Conservation (phyloP, 92 coral and sea anemone species). For the Hydrozoanthus gracilis region DNA sequence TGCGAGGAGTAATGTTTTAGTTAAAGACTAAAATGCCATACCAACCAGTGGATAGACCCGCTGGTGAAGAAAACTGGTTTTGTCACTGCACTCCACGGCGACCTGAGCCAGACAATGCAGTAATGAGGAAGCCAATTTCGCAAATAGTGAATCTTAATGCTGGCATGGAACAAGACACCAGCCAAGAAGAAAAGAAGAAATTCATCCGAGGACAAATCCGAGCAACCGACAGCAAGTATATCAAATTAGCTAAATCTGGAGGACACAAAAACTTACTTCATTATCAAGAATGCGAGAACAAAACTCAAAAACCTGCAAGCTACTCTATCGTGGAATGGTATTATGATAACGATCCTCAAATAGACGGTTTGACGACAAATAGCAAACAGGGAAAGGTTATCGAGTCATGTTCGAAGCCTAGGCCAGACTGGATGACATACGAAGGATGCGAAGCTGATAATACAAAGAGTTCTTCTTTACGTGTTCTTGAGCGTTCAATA, state of each 20-base stretch:
- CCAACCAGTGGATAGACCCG: slow-evolving; percentile 25
- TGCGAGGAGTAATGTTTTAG: no score
- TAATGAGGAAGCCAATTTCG: slow-evolving; percentile 32
- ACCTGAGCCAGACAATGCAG: not conserved
- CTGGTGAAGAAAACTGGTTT: slow-evolving; percentile 31
- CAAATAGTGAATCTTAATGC: slow-evolving; percentile 35
- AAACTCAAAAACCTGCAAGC: slow-evolving; percentile 6
- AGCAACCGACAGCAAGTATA: slow-evolving; percentile 35
- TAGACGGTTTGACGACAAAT: not conserved
- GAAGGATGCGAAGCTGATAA: not conserved
- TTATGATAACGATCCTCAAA: not conserved
- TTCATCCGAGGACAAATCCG: slow-evolving; percentile 45
- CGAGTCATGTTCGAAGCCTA: not conserved
- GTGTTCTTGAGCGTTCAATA: slow-evolving; percentile 16
- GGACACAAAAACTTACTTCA: slow-evolving; percentile 40
- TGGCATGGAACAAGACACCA: slow-evolving; percentile 1
- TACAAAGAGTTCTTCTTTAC: not conserved
- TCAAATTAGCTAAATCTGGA: slow-evolving; percentile 41
- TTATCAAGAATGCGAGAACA: slow-evolving; percentile 12
- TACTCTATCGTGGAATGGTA: slow-evolving; percentile 37
- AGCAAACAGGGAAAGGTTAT: not conserved
- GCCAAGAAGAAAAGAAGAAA: not conserved
- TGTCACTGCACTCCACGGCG: not conserved
- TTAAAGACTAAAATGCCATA: slow-evolving; percentile 19
- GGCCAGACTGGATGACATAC: slow-evolving; percentile 46